A percentile compares a stretch with the other conserved stretches of the same genome.
Evolutionary conservation across 2,113 vertebrate species (phyloP).

Genomic region (Sciurus niger): DNA sequence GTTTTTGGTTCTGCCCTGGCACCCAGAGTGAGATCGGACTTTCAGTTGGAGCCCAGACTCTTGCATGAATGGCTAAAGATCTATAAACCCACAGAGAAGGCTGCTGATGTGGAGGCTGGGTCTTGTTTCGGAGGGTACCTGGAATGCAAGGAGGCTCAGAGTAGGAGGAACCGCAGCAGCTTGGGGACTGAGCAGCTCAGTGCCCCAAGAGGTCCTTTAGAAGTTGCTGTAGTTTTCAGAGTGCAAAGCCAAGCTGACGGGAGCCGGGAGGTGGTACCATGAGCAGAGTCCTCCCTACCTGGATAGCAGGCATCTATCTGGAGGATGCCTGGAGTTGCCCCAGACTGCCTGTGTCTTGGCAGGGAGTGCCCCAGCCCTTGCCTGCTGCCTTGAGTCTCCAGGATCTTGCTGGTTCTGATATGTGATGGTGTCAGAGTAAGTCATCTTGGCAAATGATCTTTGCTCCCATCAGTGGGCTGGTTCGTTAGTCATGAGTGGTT

Average conservation of each 20-base stretch:
- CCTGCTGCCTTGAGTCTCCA: not conserved
- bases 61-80: conserved; percentile 25
- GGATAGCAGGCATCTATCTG: not conserved
- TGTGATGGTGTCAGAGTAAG: conserved; percentile 60
- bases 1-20: not conserved
- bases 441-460: conserved; percentile 75
- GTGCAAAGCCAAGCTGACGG: not conserved
- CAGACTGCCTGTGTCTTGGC: not conserved
- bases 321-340: not conserved
- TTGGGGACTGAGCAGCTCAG: not conserved
- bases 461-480: conserved; percentile 68
- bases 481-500: conserved; percentile 76
- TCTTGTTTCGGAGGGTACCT: not conserved
- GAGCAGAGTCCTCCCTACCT: not conserved
- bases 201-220: conserved; percentile 2
- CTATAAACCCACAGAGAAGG: not conserved
- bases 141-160: not conserved
- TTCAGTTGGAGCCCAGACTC: not conserved
- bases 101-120: not conserved
- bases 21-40: not conserved
- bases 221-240: conserved; percentile 53
- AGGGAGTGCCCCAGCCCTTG: not conserved
- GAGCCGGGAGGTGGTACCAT: not conserved
- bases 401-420: conserved; percentile 35
- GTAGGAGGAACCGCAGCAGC: not conserved